phyloP scores from a whole-genome alignment of 1,140 invertebrate genomes.

The Zophobas morio region DNA sequence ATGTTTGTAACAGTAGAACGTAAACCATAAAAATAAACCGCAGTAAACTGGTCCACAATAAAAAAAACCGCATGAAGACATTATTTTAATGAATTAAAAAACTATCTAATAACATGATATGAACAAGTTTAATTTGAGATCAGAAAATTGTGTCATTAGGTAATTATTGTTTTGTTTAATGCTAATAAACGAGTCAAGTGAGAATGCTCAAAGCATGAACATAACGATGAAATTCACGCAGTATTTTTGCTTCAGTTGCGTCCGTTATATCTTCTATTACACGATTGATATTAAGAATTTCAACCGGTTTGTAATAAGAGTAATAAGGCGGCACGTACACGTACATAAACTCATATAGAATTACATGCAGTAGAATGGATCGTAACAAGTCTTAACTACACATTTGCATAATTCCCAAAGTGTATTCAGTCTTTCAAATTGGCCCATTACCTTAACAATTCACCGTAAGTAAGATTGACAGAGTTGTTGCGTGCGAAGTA shows the following conservation, averaged over 20 bases:
- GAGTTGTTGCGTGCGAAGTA: conserved; percentile 35
- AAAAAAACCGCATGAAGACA: conserved; percentile 28
- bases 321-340: conserved; percentile 6
- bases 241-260: background rate
- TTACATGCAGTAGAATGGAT: conserved; percentile 31
- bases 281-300: conserved; percentile 8
- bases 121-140: background rate
- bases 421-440: conserved; percentile 42
- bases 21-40: conserved; percentile 35
- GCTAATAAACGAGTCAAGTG: conserved; percentile 10
- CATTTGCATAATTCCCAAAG: conserved; percentile 42
- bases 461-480: conserved; percentile 40
- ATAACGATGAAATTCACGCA: background rate
- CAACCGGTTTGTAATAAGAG: conserved; percentile 33
- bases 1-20: conserved; percentile 20
- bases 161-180: background rate
- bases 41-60: conserved; percentile 10
- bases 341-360: conserved; percentile 23
- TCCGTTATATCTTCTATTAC: conserved; percentile 35
- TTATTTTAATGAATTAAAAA: background rate
- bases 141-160: background rate
- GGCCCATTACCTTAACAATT: conserved; percentile 37
- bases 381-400: conserved; percentile 39
- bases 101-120: conserved; percentile 1
- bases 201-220: background rate